Evolutionary conservation across 2,797 vertebrate species (phyloP), one percentile per base, ranked within the genome.

Genomic region (Synaphobranchus kaupii): DNA sequence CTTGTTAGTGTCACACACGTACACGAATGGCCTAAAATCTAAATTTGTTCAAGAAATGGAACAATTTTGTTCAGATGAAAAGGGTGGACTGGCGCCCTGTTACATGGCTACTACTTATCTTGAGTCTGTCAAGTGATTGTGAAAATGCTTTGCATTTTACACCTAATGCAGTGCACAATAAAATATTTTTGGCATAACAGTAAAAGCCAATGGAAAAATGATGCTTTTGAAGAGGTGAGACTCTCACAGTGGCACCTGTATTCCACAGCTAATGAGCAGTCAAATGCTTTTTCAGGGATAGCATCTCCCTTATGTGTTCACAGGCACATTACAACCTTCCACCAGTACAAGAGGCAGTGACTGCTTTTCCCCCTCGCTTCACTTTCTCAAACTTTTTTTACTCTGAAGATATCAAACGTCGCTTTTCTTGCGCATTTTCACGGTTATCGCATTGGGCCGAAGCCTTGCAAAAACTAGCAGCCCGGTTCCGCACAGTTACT

Each of bases 401-500:
- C 47, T 48, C 73, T 71, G 6, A 76, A 44, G 15, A 28, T 76
- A 44, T 39, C 78, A 50, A n/a, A 10, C 47, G 22, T 48, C 39
- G 3, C 47, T 8, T 81, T 47, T 48, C 22, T 81, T 47, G 25
- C 15, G 25, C 47, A 0, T 47, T 48, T 48, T 25, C 78, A 81
- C 20, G 22, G 78, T 50, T 81, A 50, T 12, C 78, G 13, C 22
- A n/a, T 25, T 9, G 78, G 25, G 39, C 34, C 87, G 89, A 89
- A 89, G 85, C 84, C 47, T 83, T 54, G 87, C 54, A 78, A 50
- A 90, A 93, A 84, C 85, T 78, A 83, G 17, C 52, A 68, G 88
- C 92, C 17, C 52, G 76, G 88, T 92, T 90, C 85, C 47, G 66
- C 68, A 84, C 76, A 91, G 80, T 85, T 88, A 86, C 86, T 83